Evolutionary conservation across 1,140 invertebrate genomes (phyloP).

Genomic region (Drosophila grimshawi): DNA sequence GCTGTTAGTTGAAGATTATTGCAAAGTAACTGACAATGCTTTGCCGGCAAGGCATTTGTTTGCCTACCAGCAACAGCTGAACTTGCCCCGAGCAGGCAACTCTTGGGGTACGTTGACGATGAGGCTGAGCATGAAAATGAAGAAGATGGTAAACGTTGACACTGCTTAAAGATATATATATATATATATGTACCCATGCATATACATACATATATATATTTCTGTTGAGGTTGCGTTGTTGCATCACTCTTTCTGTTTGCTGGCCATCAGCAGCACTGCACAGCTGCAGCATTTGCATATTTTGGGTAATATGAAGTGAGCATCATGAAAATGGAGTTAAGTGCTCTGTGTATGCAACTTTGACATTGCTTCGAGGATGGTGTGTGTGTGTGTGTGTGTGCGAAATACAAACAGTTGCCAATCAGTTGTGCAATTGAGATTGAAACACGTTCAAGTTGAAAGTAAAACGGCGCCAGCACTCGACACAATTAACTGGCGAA

Average conservation of each 20-base stretch:
- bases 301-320: conserved; percentile 22
- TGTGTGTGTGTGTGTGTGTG: conserved; percentile 6
- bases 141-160: conserved; percentile 22
- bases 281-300: conserved; percentile 41
- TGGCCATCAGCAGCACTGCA: conserved; percentile 20
- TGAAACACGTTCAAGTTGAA: conserved; percentile 59
- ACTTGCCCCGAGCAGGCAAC: conserved; percentile 18
- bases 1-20: conserved; percentile 72
- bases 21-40: conserved; percentile 62
- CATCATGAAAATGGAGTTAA: conserved; percentile 12
- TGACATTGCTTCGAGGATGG: conserved; percentile 52
- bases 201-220: conserved; percentile 27
- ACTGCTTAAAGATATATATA: background rate
- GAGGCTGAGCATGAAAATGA: background rate
- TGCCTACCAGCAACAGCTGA: conserved; percentile 40
- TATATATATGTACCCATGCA: background rate
- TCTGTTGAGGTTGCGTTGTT: conserved; percentile 68
- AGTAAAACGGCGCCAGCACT: conserved; percentile 41
- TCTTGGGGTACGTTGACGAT: background rate
- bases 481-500: conserved; percentile 16
- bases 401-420: conserved; percentile 56
- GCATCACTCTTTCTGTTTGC: conserved; percentile 46
- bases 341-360: conserved; percentile 22
- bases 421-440: conserved; percentile 57
- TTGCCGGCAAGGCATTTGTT: conserved; percentile 49